A percentile compares a stretch with the other conserved stretches of the same genome.
Evolutionary conservation across 30 jellyfish, hydroid and myxozoan genomes (phyloP).

Genomic region (Aurelia sp.): DNA sequence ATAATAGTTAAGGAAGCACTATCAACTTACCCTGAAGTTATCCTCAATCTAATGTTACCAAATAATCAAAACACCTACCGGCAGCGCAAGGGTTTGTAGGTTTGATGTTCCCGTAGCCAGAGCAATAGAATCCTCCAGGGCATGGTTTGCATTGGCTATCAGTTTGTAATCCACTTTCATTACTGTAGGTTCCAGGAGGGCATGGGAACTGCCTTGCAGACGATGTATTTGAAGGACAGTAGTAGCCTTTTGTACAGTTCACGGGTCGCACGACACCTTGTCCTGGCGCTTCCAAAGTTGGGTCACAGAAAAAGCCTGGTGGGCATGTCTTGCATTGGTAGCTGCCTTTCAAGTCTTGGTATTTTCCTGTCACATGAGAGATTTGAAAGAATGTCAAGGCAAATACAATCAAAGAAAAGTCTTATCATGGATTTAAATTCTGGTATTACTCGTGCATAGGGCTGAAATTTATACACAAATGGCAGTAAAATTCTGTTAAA

Average conservation of each 20-base stretch:
- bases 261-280: constrained; percentile 91
- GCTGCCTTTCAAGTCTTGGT: constrained; percentile 82
- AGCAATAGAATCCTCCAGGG: constrained; percentile 88
- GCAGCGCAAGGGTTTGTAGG: constrained; percentile 97
- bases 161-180: constrained; percentile 71
- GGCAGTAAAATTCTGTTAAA: too few species aligned
- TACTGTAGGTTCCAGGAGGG: constrained; percentile 93
- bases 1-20: too few species aligned
- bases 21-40: too few species aligned
- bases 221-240: constrained; percentile 91
- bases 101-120: constrained; percentile 78
- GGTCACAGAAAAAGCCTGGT: constrained; percentile 92
- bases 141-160: constrained; percentile 83
- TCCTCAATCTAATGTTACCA: too few species aligned
- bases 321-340: constrained; percentile 90
- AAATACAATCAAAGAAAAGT: too few species aligned
- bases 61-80: constrained; percentile 34
- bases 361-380: constrained; percentile 57
- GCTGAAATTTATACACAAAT: too few species aligned
- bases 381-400: too few species aligned
- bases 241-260: constrained; percentile 88
- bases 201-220: constrained; percentile 88
- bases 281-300: constrained; percentile 76
- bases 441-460: too few species aligned
- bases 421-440: too few species aligned